A percentile compares a stretch with the other conserved stretches of the same genome.
phyloP scores from a whole-genome alignment of 2,797 vertebrate species.

The Micropoecilia bifurca region DNA sequence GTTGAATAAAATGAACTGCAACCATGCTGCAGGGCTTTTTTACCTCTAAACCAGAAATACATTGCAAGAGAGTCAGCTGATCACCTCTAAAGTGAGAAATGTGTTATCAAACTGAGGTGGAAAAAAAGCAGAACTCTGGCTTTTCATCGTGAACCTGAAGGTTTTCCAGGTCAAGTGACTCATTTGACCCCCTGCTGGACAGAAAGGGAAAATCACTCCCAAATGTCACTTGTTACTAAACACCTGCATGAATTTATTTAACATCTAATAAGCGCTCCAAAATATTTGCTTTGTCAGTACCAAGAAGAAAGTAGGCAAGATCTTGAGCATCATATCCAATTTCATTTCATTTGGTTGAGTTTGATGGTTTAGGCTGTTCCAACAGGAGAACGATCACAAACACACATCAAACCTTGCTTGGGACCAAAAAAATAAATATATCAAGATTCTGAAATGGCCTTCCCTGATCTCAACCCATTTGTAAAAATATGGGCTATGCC shows the following conservation, averaged over 20 bases:
- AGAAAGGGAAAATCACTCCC: constrained; percentile 33
- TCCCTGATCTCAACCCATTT: background rate
- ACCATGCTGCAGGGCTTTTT: constrained; percentile 29
- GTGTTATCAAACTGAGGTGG: background rate
- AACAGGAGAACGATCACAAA: background rate
- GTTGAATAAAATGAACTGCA: constrained; percentile 42
- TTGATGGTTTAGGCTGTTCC: background rate
- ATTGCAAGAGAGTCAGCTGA: background rate
- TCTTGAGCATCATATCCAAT: background rate
- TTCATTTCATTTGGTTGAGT: background rate
- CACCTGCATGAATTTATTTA: background rate
- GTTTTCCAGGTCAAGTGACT: constrained; percentile 49
- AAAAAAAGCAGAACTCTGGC: constrained; percentile 48
- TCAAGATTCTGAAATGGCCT: background rate
- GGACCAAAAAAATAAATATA: background rate
- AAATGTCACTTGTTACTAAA: constrained; percentile 27
- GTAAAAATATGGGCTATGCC: background rate
- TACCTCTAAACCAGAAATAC: background rate
- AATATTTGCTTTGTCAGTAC: background rate
- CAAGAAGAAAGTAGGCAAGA: background rate
- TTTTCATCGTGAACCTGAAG: constrained; percentile 23
- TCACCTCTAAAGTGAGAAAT: background rate
- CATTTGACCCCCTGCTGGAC: constrained; percentile 57
- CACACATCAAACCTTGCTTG: background rate
- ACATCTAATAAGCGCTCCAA: too few relatives aligned